A percentile compares a stretch with the other conserved stretches of the same genome.
These are phyloP conservation scores for Diorhabda elongata DNA, from an alignment of 1,140 invertebrate species.

Conservation along the genomic window DNA sequence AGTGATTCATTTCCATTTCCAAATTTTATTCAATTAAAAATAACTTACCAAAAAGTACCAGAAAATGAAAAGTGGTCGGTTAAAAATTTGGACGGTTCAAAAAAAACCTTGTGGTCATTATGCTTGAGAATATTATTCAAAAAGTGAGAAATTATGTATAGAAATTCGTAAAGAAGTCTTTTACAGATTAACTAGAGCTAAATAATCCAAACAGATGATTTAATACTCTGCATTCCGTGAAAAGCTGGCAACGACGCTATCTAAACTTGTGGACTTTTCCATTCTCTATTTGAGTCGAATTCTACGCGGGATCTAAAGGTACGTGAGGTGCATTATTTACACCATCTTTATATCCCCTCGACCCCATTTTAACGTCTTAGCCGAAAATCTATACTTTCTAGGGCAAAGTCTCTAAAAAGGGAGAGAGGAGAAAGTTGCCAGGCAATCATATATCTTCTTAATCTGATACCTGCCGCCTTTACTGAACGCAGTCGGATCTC, in stretches of 20 bases:
- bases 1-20: too few species aligned
- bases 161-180: too few species aligned
- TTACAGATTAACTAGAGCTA: too few species aligned
- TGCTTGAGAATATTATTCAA: too few species aligned
- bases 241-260: not conserved
- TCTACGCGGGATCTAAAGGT: not conserved
- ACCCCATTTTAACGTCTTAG: conserved; percentile 9
- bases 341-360: conserved; percentile 12
- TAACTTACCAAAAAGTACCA: too few species aligned
- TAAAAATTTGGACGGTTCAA: too few species aligned
- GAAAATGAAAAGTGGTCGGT: too few species aligned
- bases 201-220: too few species aligned
- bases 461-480: conserved; percentile 1
- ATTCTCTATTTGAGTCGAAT: not conserved
- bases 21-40: too few species aligned
- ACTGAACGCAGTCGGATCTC: not conserved
- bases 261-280: not conserved
- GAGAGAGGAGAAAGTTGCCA: conserved; percentile 8
- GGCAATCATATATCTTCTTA: conserved; percentile 16
- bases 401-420: not conserved
- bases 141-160: too few species aligned
- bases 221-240: too few species aligned
- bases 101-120: too few species aligned
- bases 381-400: conserved; percentile 18
- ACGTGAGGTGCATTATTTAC: conserved; percentile 20